phyloP scores from a whole-genome alignment of 2,888 invertebrate genomes.

The Drosophila rellima region DNA sequence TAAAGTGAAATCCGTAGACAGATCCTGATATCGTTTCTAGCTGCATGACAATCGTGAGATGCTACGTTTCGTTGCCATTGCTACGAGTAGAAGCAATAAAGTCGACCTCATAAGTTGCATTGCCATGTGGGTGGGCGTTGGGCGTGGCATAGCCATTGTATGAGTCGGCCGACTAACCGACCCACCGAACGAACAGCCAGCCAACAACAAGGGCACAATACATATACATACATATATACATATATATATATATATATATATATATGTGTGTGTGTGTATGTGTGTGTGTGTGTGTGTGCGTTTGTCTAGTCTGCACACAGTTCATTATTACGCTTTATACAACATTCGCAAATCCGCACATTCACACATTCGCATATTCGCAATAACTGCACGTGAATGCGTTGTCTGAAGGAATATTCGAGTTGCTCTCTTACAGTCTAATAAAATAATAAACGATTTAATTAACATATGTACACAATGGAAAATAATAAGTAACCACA shows the following conservation, averaged over 20 bases:
- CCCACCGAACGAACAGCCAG: not conserved
- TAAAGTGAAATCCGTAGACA: not conserved
- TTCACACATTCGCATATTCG: slow-evolving; percentile 5
- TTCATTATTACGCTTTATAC: slow-evolving; percentile 32
- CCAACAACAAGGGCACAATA: not conserved
- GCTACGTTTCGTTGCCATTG: slow-evolving; percentile 20
- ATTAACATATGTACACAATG: not conserved
- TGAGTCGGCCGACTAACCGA: slow-evolving; percentile 2
- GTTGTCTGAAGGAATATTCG: slow-evolving; percentile 12
- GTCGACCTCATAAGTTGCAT: slow-evolving; percentile 37
- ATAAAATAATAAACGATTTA: slow-evolving; percentile 30
- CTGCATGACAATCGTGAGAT: slow-evolving; percentile 15
- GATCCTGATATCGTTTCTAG: slow-evolving; percentile 9
- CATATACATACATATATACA: too few relatives aligned
- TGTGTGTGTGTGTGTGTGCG: slow-evolving; percentile 13
- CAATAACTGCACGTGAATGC: slow-evolving; percentile 25
- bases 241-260: too few relatives aligned
- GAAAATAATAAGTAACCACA: too few relatives aligned
- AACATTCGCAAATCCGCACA: slow-evolving; percentile 29
- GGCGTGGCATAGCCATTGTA: slow-evolving; percentile 23
- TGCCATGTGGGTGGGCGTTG: slow-evolving; percentile 34
- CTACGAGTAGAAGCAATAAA: slow-evolving; percentile 32
- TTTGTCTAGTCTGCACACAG: slow-evolving; percentile 16
- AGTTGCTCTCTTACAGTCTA: slow-evolving; percentile 15
- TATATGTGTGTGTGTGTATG: too few relatives aligned